Percentiles rank a stretch among this genome's conserved stretches.
Evolutionary conservation across 1,140 invertebrate genomes (phyloP).

Genomic region (Pteromalus puparum): DNA sequence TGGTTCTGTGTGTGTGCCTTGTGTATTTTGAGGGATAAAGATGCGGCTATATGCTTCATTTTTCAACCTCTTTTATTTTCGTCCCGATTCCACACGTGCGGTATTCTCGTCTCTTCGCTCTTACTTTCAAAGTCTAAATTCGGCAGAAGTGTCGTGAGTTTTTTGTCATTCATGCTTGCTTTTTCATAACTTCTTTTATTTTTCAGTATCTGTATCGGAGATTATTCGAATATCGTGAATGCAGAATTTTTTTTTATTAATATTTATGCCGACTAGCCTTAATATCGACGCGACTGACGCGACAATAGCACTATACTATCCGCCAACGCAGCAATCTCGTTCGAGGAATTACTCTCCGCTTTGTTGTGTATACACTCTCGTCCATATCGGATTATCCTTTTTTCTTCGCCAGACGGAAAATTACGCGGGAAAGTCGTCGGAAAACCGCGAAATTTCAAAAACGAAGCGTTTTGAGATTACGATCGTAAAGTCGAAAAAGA

Average conservation of each 20-base stretch:
- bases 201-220: background rate
- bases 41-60: background rate
- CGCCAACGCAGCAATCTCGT: background rate
- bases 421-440: too few relatives aligned
- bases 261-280: background rate
- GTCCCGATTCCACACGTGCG: background rate
- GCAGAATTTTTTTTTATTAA: background rate
- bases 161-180: too few relatives aligned
- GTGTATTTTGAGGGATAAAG: background rate
- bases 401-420: background rate
- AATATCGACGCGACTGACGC: background rate
- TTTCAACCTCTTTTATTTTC: background rate
- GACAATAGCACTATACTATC: background rate
- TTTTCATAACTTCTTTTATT: background rate
- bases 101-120: constrained; percentile 27
- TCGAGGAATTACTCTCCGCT: background rate
- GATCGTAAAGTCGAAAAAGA: too few relatives aligned
- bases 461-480: background rate
- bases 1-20: too few relatives aligned
- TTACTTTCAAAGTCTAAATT: background rate
- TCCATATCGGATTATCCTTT: too few relatives aligned
- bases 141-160: too few relatives aligned
- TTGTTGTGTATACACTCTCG: too few relatives aligned
- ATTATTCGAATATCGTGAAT: background rate
- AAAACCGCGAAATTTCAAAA: too few relatives aligned